Evolutionary conservation across 2,888 invertebrate species (phyloP).

Genomic region (Hesperia comma): DNA sequence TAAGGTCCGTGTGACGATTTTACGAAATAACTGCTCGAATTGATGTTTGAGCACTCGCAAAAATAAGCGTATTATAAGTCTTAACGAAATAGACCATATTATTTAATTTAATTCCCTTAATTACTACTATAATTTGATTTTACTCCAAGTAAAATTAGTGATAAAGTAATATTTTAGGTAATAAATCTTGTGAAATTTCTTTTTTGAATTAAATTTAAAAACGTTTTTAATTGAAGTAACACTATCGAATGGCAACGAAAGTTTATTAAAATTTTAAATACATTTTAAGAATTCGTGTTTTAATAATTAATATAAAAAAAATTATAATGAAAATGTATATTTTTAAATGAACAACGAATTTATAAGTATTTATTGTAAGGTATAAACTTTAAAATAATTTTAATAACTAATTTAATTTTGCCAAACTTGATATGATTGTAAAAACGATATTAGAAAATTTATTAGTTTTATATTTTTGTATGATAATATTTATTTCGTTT

Average conservation of each 20-base stretch:
- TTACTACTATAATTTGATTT: neutral
- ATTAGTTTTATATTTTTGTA: slow-evolving; percentile 24
- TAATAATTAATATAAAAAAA: neutral
- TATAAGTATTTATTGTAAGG: neutral
- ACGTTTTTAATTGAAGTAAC: too few species aligned
- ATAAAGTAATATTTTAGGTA: neutral
- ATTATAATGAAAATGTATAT: neutral
- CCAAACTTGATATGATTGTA: slow-evolving; percentile 29
- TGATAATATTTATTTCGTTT: slow-evolving; percentile 32
- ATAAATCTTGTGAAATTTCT: too few species aligned
- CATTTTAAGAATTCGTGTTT: neutral
- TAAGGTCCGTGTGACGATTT: too few species aligned
- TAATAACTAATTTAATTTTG: slow-evolving; percentile 38
- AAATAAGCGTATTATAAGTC: neutral
- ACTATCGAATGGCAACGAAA: too few species aligned
- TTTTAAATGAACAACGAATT: slow-evolving; percentile 13
- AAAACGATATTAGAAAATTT: slow-evolving; percentile 9
- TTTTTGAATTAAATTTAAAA: too few species aligned
- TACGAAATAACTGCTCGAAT: too few species aligned
- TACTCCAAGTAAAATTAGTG: neutral
- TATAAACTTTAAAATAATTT: slow-evolving; percentile 23
- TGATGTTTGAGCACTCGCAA: neutral
- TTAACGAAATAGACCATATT: neutral
- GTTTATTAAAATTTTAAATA: too few species aligned
- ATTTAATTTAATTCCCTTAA: neutral